phyloP scores from a whole-genome alignment of 2,113 vertebrate species.

The Albula glossodonta region DNA sequence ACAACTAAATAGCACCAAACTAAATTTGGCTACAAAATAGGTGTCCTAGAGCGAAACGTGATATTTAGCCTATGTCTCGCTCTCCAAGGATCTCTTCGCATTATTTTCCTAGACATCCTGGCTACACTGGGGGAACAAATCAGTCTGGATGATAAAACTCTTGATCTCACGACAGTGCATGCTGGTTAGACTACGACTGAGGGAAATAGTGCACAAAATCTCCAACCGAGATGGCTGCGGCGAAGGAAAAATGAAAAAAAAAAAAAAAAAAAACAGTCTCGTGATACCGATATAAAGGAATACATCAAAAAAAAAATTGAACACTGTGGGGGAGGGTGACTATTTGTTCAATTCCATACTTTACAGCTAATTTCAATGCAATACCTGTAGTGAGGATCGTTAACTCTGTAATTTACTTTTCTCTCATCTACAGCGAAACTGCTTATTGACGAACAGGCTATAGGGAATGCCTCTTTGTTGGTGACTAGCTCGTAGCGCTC shows the following conservation, averaged over 20 bases:
- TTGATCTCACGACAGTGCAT: constrained; percentile 1
- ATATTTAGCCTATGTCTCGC: not conserved
- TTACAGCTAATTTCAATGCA: not conserved
- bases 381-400: not conserved
- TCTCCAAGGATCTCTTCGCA: not conserved
- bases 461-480: not conserved
- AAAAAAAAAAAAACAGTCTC: not conserved
- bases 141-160: not conserved
- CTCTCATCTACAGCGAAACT: not conserved
- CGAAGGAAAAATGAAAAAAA: not conserved
- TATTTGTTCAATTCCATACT: not conserved
- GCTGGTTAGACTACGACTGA: not conserved
- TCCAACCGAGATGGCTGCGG: not conserved
- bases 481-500: not conserved
- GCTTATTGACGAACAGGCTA: not conserved
- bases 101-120: constrained; percentile 6
- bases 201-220: not conserved
- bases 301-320: not conserved
- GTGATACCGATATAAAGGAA: not conserved
- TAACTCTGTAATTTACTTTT: not conserved
- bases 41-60: not conserved
- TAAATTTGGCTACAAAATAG: not conserved
- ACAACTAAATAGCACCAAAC: not conserved
- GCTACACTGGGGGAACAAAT: not conserved
- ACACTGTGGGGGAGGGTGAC: not conserved